Conservation (phyloP, 2,888 invertebrate genomes). For the Andricus quercusramuli region DNA sequence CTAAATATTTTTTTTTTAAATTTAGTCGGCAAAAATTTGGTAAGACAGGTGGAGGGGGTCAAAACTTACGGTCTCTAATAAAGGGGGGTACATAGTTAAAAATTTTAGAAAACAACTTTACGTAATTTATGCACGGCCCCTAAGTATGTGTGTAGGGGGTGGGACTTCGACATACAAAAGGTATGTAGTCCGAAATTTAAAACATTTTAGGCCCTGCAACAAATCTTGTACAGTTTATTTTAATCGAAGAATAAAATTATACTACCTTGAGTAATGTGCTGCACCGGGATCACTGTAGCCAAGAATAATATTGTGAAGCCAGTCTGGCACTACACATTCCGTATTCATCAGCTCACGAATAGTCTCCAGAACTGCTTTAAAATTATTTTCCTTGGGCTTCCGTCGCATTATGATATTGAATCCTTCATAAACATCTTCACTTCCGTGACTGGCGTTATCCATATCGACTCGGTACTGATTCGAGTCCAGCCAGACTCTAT, state of each 20-base stretch:
- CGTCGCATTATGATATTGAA: conserved; percentile 98
- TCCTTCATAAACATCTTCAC: conserved; percentile 92
- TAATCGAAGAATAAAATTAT: not conserved
- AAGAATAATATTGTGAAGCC: conserved; percentile 97
- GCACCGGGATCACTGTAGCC: conserved; percentile 99
- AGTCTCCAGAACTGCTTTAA: conserved; percentile 99
- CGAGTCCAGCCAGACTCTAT: conserved; percentile 95
- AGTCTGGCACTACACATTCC: conserved; percentile 97
- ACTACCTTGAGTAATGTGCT: conserved; percentile 93
- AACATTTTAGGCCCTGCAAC: too few relatives aligned
- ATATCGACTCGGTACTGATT: conserved; percentile 98
- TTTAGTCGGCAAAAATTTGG: too few relatives aligned
- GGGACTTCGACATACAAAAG: too few relatives aligned
- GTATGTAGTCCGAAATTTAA: too few relatives aligned
- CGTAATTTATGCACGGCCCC: too few relatives aligned
- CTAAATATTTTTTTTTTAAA: too few relatives aligned
- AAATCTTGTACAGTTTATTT: too few relatives aligned
- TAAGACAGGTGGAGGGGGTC: too few relatives aligned
- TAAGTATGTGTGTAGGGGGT: too few relatives aligned
- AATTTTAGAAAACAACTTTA: too few relatives aligned
- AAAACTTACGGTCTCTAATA: too few relatives aligned
- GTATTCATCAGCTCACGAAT: conserved; percentile 99
- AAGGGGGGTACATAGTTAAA: too few relatives aligned
- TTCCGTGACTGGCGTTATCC: conserved; percentile 89
- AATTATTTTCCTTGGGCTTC: conserved; percentile 99